Conservation (phyloP, 2,113 vertebrate species). For the Nestor notabilis region DNA sequence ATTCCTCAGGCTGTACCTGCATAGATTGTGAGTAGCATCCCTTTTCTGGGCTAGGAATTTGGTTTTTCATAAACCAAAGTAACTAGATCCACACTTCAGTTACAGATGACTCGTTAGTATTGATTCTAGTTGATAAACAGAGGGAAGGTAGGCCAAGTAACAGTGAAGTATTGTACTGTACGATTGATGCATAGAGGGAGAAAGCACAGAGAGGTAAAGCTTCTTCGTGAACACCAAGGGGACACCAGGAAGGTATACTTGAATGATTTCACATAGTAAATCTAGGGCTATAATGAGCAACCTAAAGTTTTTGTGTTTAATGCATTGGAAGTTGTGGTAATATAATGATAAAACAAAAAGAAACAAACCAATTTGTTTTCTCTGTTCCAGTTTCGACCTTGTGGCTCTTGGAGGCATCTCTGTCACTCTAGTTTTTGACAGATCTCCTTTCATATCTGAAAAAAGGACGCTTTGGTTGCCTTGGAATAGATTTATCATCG, state of each 20-base stretch:
- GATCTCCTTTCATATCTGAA: constrained; percentile 91
- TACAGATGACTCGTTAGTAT: neutral
- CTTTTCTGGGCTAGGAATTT: neutral
- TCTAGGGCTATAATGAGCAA: neutral
- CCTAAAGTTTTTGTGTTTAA: neutral
- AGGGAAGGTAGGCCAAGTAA: neutral
- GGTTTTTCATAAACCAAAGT: neutral
- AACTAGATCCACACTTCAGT: neutral
- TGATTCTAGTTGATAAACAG: neutral
- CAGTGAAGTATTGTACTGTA: neutral
- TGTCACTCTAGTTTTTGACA: constrained; percentile 91
- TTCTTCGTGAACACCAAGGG: neutral
- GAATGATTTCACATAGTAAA: neutral
- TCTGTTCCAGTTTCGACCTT: constrained; percentile 89
- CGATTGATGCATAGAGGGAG: neutral
- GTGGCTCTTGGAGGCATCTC: constrained; percentile 93
- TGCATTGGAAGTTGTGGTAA: neutral
- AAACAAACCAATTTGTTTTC: constrained; percentile 18
- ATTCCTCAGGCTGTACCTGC: neutral
- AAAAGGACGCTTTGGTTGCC: constrained; percentile 94
- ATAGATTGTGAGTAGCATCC: neutral
- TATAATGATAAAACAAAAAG: neutral
- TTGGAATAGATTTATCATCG: constrained; percentile 94
- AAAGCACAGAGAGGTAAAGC: neutral
- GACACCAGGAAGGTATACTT: neutral